phyloP scores from a whole-genome alignment of 2,113 vertebrate genomes.

The Pelodiscus sinensis region DNA sequence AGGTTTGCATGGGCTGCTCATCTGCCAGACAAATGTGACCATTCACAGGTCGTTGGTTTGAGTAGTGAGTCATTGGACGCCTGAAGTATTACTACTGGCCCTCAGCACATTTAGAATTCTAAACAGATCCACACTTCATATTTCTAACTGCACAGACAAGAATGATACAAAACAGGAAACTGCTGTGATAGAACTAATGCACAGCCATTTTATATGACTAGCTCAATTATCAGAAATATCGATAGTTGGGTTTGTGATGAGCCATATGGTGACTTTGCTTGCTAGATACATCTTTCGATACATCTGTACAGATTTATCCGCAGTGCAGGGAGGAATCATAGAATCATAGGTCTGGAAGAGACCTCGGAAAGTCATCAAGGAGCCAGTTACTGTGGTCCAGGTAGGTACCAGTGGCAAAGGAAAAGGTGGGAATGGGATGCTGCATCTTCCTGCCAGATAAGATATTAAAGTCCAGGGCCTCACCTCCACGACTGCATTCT shows the following conservation, averaged over 20 bases:
- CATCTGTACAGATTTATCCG: no score
- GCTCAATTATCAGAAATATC: neutral
- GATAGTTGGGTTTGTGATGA: neutral
- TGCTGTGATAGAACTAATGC: neutral
- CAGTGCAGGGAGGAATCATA: neutral
- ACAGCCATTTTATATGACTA: neutral
- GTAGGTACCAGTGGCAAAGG: neutral
- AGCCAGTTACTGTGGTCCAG: neutral
- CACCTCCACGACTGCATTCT: neutral
- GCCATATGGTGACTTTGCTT: neutral
- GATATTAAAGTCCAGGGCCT: neutral
- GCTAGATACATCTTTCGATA: neutral
- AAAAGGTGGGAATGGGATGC: neutral
- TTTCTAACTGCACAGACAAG: no score
- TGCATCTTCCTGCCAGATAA: neutral
- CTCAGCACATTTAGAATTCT: no score
- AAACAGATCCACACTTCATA: no score
- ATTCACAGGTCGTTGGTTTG: no score
- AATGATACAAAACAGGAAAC: no score
- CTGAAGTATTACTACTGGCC: no score
- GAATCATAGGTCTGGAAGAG: no score
- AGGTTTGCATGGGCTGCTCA: no score
- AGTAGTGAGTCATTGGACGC: no score
- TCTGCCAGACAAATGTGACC: no score
- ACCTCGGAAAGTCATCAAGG: no score